Evolutionary conservation across 1,140 invertebrate genomes (phyloP).

Genomic region (Dufourea novaeangliae): DNA sequence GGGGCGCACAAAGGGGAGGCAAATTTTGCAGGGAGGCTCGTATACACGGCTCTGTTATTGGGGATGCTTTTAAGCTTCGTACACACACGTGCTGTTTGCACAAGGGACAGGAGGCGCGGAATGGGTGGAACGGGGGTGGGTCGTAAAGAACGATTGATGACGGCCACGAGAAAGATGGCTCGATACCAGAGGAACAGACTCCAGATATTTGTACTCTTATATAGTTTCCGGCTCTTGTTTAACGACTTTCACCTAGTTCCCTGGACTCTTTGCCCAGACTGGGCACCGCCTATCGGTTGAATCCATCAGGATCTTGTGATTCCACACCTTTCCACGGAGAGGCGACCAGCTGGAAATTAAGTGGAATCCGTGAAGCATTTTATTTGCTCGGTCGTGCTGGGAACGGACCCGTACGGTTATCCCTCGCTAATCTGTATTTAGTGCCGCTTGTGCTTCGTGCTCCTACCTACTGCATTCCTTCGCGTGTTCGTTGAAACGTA

Average conservation of each 20-base stretch:
- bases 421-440: too few relatives aligned
- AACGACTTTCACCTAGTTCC: conserved; percentile 16
- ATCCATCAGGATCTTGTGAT: background rate
- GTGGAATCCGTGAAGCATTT: background rate
- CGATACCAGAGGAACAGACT: background rate
- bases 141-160: conserved; percentile 1
- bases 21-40: background rate
- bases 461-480: too few relatives aligned
- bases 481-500: too few relatives aligned
- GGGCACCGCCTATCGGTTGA: background rate
- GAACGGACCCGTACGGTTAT: too few relatives aligned
- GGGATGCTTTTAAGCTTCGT: conserved; percentile 15
- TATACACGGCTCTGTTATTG: background rate
- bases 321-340: background rate
- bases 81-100: conserved; percentile 22
- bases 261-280: background rate
- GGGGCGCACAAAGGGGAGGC: background rate
- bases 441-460: too few relatives aligned
- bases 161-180: background rate
- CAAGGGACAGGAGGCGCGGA: too few relatives aligned
- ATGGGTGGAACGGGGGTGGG: too few relatives aligned
- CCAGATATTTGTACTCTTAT: background rate
- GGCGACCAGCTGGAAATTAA: background rate
- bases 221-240: background rate
- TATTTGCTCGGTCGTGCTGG: too few relatives aligned